phyloP scores from a whole-genome alignment of 2,113 vertebrate genomes.

The Datnioides undecimradiatus region DNA sequence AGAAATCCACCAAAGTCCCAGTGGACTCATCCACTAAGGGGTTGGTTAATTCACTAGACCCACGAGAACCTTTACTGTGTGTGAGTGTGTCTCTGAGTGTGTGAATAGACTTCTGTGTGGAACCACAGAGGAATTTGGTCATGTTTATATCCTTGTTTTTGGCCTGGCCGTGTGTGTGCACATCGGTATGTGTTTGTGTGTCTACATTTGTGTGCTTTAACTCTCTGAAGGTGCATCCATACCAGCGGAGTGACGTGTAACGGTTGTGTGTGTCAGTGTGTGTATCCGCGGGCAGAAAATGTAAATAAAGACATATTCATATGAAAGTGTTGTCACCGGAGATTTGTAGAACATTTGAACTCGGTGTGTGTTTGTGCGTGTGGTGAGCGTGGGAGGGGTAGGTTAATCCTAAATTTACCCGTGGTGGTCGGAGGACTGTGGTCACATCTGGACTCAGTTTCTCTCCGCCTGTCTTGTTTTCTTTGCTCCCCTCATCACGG shows the following conservation, averaged over 20 bases:
- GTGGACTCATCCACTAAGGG: constrained; percentile 42
- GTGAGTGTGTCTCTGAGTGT: constrained; percentile 49
- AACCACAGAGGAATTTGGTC: constrained; percentile 77
- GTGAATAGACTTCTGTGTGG: constrained; percentile 69
- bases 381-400: constrained; percentile 58
- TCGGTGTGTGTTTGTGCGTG: constrained; percentile 47
- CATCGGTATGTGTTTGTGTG: constrained; percentile 23
- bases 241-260: constrained; percentile 3
- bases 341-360: constrained; percentile 46
- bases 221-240: constrained; percentile 40
- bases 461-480: constrained; percentile 57
- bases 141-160: constrained; percentile 80
- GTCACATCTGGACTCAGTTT: constrained; percentile 78
- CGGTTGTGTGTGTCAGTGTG: constrained; percentile 24
- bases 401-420: constrained; percentile 79
- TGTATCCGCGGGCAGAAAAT: constrained; percentile 21
- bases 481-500: constrained; percentile 62
- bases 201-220: constrained; percentile 25
- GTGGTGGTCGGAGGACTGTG: constrained; percentile 59
- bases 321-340: constrained; percentile 53
- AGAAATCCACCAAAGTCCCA: constrained; percentile 52
- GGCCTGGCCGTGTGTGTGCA: constrained; percentile 62
- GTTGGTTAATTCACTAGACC: constrained; percentile 67
- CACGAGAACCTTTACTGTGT: constrained; percentile 61
- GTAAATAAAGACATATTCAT: constrained; percentile 56